Percentiles rank a stretch among this genome's conserved stretches.
Evolutionary conservation across 2,888 invertebrate species (phyloP).

Genomic region (Xanthia togata): DNA sequence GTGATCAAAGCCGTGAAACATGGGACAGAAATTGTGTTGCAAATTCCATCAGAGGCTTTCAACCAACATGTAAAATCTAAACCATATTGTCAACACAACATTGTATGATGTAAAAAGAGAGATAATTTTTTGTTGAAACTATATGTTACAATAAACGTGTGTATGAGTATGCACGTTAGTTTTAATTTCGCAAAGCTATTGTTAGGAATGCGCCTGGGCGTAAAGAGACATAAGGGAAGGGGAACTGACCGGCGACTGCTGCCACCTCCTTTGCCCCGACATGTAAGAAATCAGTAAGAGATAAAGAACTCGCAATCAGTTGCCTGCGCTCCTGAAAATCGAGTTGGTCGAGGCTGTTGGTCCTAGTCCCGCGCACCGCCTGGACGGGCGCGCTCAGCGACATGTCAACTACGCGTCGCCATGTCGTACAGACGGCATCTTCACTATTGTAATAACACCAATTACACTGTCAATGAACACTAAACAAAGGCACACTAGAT

Average conservation of each 20-base stretch:
- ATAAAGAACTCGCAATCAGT: slow-evolving; percentile 96
- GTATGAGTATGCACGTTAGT: slow-evolving; percentile 65
- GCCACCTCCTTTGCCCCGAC: slow-evolving; percentile 92
- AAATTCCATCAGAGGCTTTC: not conserved
- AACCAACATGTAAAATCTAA: slow-evolving; percentile 17
- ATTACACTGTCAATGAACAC: slow-evolving; percentile 80
- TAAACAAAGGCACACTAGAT: slow-evolving; percentile 85
- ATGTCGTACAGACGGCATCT: slow-evolving; percentile 81
- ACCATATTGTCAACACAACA: slow-evolving; percentile 25
- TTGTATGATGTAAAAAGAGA: slow-evolving; percentile 23
- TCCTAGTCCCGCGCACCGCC: slow-evolving; percentile 91
- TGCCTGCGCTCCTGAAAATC: slow-evolving; percentile 98
- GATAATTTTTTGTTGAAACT: slow-evolving; percentile 38
- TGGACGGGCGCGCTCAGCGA: slow-evolving; percentile 89
- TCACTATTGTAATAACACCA: slow-evolving; percentile 79
- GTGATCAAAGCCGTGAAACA: not conserved
- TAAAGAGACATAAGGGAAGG: slow-evolving; percentile 72
- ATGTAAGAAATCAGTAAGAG: slow-evolving; percentile 95
- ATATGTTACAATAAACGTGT: slow-evolving; percentile 46
- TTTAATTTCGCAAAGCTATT: slow-evolving; percentile 85
- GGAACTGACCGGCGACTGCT: slow-evolving; percentile 88
- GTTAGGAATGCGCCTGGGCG: slow-evolving; percentile 79
- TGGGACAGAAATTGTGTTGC: not conserved
- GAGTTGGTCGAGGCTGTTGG: slow-evolving; percentile 96
- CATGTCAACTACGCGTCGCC: slow-evolving; percentile 89